Evolutionary conservation across 2,113 vertebrate species (phyloP), one percentile per base, ranked within the genome.

Genomic region (Ahaetulla prasina): DNA sequence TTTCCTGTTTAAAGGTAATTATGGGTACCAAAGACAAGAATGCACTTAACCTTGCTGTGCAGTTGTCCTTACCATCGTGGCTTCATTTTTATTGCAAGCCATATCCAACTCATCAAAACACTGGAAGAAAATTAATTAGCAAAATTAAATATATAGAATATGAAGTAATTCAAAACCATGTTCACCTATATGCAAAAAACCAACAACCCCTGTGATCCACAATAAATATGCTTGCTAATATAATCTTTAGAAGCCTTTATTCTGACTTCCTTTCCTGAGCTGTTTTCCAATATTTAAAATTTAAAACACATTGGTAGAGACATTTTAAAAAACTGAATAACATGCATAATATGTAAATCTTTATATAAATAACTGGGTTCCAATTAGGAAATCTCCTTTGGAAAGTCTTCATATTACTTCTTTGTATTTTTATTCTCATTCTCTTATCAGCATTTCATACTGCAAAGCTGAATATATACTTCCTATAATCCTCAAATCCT

Each of bases 21-120:
- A 98, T 98, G 98, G 97, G 97, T 98, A 96, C 97, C 97, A 97
- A 97, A 97, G 97, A 97, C 97, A 98, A 97, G 97, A 97, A 98
- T 96, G 95, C 97, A 98, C 97, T 98, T 98, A 98, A 98, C 98
- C 97, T 98, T 98, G 97, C 96, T 97, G 94, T 97, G 94, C 97
- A 96, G 97, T 97, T 97, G 96, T 98, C 97, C 97, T 98, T 97
- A 97, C 96, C 95, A 96, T 95, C 95, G 96, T 97, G n/a, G 47
- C 95, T 97, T 68, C 52, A n/a, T 27, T 47, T 80, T 86, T 63
- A 97, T 97, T 97, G 94, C 88, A 97, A 96, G 96, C 96, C 98
- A 97, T 97, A 97, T 96, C 97, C 96, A 97, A 94, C 96, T 96
- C 97, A 97, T 97, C 97, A 98, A 97, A 98, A 96, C 96, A 97